A percentile compares a stretch with the other conserved stretches of the same genome.
Conservation (phyloP, 2,888 invertebrate species). For the Ectemnius cavifrons region DNA sequence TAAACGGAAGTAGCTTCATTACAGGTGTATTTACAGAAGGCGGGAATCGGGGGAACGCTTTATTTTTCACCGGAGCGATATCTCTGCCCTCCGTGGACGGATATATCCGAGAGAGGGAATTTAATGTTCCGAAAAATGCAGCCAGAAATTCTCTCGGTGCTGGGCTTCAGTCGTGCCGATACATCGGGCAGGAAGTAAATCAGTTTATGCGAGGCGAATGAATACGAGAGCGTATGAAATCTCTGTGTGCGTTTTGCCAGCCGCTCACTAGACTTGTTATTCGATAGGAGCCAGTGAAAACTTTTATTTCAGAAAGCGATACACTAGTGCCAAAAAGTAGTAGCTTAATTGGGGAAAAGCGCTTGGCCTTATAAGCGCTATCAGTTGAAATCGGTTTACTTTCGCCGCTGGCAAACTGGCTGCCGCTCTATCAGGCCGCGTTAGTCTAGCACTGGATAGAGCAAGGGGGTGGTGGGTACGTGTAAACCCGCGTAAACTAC, state of each 20-base stretch:
- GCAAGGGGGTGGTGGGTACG: conserved; percentile 33
- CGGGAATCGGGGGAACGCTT: conserved; percentile 22
- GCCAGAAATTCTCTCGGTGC: background rate
- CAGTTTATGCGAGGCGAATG: background rate
- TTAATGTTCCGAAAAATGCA: conserved; percentile 27
- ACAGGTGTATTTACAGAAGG: conserved; percentile 1
- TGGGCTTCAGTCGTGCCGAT: background rate
- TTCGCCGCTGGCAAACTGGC: too few relatives aligned
- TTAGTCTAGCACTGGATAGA: background rate
- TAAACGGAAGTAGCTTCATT: background rate
- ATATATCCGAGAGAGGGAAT: conserved; percentile 37
- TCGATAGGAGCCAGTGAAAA: too few relatives aligned
- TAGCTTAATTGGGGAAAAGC: too few relatives aligned
- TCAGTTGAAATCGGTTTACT: too few relatives aligned
- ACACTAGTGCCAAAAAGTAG: too few relatives aligned
- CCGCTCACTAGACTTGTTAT: too few relatives aligned
- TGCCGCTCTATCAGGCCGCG: background rate
- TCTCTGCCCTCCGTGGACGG: conserved; percentile 16
- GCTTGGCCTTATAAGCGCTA: too few relatives aligned
- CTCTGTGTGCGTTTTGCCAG: too few relatives aligned
- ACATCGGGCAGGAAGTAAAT: background rate
- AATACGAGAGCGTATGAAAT: too few relatives aligned
- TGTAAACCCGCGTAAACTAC: conserved; percentile 35
- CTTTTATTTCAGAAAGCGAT: too few relatives aligned
- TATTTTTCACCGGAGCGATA: conserved; percentile 17